A percentile compares a stretch with the other conserved stretches of the same genome.
Evolutionary conservation across 2,888 invertebrate genomes (phyloP).

Genomic region (Andrena haemorrhoa): DNA sequence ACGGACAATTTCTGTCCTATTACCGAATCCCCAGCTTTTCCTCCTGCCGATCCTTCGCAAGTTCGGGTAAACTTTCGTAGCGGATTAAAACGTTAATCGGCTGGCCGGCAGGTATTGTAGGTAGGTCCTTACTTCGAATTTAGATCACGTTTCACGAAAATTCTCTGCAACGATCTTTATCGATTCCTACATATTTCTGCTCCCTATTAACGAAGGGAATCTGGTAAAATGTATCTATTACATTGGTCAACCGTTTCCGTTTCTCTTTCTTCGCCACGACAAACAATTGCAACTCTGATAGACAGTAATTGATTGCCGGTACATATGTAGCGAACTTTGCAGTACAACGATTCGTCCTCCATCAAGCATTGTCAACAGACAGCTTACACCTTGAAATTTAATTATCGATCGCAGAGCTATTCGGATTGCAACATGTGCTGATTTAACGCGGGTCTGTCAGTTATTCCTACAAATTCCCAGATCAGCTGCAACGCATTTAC

Average conservation of each 20-base stretch:
- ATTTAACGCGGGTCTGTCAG: not conserved
- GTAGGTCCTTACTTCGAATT: conserved; percentile 30
- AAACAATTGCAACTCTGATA: conserved; percentile 63
- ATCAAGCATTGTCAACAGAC: not conserved
- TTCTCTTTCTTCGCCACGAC: conserved; percentile 36
- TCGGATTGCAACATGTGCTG: not conserved
- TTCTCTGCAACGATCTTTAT: conserved; percentile 24
- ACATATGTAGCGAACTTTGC: not conserved
- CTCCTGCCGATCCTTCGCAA: conserved; percentile 55
- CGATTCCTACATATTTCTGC: conserved; percentile 2
- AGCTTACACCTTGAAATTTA: conserved; percentile 21
- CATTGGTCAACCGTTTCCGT: conserved; percentile 39
- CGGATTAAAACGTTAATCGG: conserved; percentile 65
- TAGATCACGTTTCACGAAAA: conserved; percentile 35
- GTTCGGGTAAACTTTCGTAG: conserved; percentile 60
- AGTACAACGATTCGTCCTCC: not conserved
- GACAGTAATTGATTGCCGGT: conserved; percentile 56
- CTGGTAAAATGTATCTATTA: conserved; percentile 22
- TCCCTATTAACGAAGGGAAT: not conserved
- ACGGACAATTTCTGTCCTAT: conserved; percentile 60
- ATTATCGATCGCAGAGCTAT: conserved; percentile 6
- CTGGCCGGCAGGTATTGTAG: conserved; percentile 33
- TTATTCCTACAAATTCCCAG: not conserved
- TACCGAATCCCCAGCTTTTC: conserved; percentile 61
- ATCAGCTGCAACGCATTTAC: not conserved